phyloP scores from a whole-genome alignment of 2,888 invertebrate species.

The Melanchra persicariae region DNA sequence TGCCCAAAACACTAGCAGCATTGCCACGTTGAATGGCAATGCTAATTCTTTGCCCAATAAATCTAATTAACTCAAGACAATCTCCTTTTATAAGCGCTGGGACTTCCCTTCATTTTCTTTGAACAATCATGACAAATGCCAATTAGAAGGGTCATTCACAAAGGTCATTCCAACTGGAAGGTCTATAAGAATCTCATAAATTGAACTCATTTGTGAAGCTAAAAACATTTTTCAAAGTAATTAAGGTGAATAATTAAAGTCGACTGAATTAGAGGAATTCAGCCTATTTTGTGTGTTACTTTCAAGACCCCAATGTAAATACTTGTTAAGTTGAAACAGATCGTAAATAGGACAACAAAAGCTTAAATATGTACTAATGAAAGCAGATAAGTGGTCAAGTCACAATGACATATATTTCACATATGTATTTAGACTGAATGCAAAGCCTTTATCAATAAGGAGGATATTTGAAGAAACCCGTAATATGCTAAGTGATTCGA shows the following conservation, averaged over 20 bases:
- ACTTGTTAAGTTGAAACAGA: conserved; percentile 7
- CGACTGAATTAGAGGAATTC: not conserved
- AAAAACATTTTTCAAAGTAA: conserved; percentile 35
- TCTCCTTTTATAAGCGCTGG: not conserved
- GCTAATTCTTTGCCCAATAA: not conserved
- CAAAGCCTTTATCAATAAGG: not conserved
- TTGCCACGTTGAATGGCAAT: not conserved
- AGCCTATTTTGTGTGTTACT: not conserved
- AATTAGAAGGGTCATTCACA: conserved; percentile 21
- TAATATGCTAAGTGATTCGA: not conserved
- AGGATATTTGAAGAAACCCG: not conserved
- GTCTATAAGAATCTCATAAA: conserved; percentile 5
- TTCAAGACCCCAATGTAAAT: conserved; percentile 24
- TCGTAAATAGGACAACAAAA: conserved; percentile 18
- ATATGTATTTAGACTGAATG: not conserved
- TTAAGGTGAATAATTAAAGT: conserved; percentile 15
- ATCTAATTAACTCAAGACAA: not conserved
- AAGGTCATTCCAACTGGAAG: conserved; percentile 13
- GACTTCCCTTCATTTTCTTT: not conserved
- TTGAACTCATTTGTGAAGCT: conserved; percentile 15
- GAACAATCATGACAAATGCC: conserved; percentile 10
- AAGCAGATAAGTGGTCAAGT: not conserved
- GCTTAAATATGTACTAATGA: not conserved
- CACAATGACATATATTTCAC: not conserved
- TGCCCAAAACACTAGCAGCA: not conserved